Evolutionary conservation across 1,140 invertebrate species (phyloP), one percentile per base, ranked within the genome.

Genomic region (Drosophila ananassae): DNA sequence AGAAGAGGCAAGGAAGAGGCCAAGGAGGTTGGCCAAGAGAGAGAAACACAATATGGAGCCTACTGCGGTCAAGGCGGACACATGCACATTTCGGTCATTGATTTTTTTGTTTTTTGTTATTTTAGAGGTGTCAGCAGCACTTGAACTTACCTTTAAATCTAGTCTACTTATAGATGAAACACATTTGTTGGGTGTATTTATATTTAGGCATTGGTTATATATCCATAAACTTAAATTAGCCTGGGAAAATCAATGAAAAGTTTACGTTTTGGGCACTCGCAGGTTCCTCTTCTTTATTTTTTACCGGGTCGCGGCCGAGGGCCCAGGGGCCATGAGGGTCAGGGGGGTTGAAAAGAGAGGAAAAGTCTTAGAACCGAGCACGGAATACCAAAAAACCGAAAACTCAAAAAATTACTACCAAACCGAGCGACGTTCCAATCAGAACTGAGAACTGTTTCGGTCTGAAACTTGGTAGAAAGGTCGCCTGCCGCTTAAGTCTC

Each of bases 351-450:
- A 54, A 48, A 46, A 59, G 66, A 47, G 55, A 60, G 67, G 46
- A 68, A 71, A 60, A 62, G 44, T 57, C 67, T 69, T 71, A 69
- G 63, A 71, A 69, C 39, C 32, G 76, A 81, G 66, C 63, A 81
- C 63, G 73, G 66, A 81, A 76, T 50, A 73, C 63, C 79, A 62
- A 68, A 73, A 82, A 89, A 73, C 44, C 54, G 61, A 76, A 84
- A 79, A 87, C 69, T 68, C 69, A 69, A 69, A 71, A 71, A 69
- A 50, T 69, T 30, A 71, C 71, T 64, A 54, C 78, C 52, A 76
- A 87, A 82, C 75, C 5, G 79, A 71, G 41, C 71, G 79, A 82
- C 83, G 68, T 67, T 64, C 63, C 3, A 58, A 87, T 89, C 83
- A 83, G 75, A 82, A 87, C 82, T 85, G 69, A 81, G 37, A 30